Evolutionary conservation across 2,797 vertebrate species (phyloP), one percentile per base, ranked within the genome.

Genomic region (Trichosurus vulpecula): DNA sequence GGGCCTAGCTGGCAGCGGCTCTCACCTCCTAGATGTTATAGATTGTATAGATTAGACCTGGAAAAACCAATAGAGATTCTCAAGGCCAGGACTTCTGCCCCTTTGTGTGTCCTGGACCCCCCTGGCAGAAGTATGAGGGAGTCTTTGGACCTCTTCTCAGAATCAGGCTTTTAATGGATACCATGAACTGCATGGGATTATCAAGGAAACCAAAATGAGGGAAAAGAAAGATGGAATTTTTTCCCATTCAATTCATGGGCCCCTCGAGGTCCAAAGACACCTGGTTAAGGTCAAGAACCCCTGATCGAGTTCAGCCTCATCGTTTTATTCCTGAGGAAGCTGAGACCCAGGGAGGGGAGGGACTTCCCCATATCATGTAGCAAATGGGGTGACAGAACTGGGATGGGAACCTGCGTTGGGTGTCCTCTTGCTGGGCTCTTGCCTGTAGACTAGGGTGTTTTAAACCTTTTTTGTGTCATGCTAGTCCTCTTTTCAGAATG

Each of bases 1-100:
- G 90, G 54, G 22, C 52, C 94, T 93, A 94, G 90, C 11, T 94
- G 92, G 81, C 51, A 91, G 11, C 95, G 57, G n/a, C 54, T 3
- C 51, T 91, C 93, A 90, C 35, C 12, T 90, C 16, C 51, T 52
- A 53, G 89, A 35, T 41, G 13, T 55, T 52, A 90, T 81, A 81
- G 66, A 41, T 41, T 4, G 19, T n/a, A n/a, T n/a, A n/a, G n/a
- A n/a, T 81, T 74, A 74, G 19, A 87, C 25, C 25, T 87, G 41
- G 74, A 47, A 51, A 87, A 51, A 27, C 22, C 9, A 81, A 41
- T 47, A 14, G 14, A 19, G 35, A n/a, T 35, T 61, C 35, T n/a
- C 14, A 4, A 35, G 61, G 61, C 61, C 35, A 35, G 31, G 14
- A 35, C 16, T 74, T 19, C n/a, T 74, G 14, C 35, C 14, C 13